These are phyloP conservation scores for Struthio camelus DNA, from an alignment of 2,113 vertebrate genomes.

Conservation along the genomic window DNA sequence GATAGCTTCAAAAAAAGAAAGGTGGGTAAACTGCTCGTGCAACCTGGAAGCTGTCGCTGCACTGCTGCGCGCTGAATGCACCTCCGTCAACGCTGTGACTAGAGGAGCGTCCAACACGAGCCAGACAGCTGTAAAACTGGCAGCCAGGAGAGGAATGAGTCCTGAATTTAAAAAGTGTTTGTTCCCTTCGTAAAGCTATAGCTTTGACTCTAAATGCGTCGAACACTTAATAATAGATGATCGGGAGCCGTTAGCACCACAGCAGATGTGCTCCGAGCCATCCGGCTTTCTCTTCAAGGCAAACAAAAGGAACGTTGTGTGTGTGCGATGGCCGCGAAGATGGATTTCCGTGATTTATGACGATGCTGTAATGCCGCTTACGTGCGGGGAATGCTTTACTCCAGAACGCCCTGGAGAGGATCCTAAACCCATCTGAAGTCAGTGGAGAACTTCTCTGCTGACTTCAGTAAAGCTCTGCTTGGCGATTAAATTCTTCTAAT, in stretches of 20 bases:
- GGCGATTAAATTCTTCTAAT: neutral
- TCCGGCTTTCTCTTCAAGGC: conserved; percentile 48
- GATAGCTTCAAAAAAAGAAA: neutral
- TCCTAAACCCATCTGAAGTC: neutral
- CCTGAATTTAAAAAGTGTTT: neutral
- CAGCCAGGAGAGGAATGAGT: neutral
- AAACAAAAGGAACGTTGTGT: neutral
- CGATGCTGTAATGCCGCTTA: neutral
- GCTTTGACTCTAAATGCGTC: neutral
- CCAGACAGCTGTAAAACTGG: neutral
- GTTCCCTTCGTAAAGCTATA: neutral
- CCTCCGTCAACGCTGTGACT: neutral
- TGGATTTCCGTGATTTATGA: neutral
- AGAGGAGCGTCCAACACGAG: neutral
- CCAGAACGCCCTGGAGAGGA: neutral
- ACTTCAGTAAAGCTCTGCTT: neutral
- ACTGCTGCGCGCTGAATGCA: neutral
- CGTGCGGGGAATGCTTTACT: neutral
- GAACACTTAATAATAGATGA: neutral
- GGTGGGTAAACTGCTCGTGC: neutral
- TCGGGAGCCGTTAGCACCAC: neutral
- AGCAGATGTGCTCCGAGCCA: neutral
- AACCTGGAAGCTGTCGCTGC: neutral
- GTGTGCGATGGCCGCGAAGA: neutral
- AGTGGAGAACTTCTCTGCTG: neutral